Conservation (phyloP, 2,113 vertebrate species). For the Mola mola region DNA sequence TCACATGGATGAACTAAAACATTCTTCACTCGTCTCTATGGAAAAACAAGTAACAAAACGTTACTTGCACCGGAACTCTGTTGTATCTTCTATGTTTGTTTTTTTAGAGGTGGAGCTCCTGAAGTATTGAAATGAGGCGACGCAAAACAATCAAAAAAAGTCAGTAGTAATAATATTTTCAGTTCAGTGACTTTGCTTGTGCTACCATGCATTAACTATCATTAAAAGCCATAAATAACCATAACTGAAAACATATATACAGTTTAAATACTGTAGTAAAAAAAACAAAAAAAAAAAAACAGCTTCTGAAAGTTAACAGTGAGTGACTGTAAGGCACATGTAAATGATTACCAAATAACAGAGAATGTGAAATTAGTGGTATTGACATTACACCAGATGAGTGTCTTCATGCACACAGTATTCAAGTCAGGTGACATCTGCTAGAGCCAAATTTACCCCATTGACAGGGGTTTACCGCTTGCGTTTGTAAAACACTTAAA, state of each 20-base stretch:
- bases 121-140: slow-evolving; percentile 29
- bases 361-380: slow-evolving; percentile 13
- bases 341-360: slow-evolving; percentile 27
- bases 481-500: no score
- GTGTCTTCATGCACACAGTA: slow-evolving; percentile 22
- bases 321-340: slow-evolving; percentile 61
- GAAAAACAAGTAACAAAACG: slow-evolving; percentile 18
- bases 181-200: slow-evolving; percentile 25
- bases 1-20: slow-evolving; percentile 6
- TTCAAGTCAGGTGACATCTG: no score
- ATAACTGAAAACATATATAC: slow-evolving; percentile 27
- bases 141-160: slow-evolving; percentile 22
- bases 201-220: slow-evolving; percentile 3
- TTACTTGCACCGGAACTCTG: neutral
- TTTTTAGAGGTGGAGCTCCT: neutral
- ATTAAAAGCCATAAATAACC: slow-evolving; percentile 33
- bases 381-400: slow-evolving; percentile 45
- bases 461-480: no score
- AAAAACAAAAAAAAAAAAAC: slow-evolving; percentile 2
- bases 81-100: neutral
- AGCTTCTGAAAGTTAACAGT: slow-evolving; percentile 20
- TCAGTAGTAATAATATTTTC: slow-evolving; percentile 10
- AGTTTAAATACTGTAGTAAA: no score
- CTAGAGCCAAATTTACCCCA: no score
- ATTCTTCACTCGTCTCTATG: no score